Evolutionary conservation across 1,140 invertebrate species (phyloP).

Genomic region (Doryteuthis pealeii): DNA sequence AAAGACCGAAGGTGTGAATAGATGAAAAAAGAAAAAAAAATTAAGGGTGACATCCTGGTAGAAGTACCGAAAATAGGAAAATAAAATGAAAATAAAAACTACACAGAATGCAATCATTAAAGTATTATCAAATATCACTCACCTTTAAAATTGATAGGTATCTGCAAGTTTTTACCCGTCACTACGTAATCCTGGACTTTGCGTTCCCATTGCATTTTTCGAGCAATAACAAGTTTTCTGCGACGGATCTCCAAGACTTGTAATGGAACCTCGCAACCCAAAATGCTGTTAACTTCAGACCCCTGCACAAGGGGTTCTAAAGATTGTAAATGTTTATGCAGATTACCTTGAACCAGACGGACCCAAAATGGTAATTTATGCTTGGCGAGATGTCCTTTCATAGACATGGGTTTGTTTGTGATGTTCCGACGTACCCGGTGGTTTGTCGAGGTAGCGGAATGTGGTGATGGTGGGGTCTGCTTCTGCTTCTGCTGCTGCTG

Average conservation of each 20-base stretch:
- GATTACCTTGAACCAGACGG: background rate
- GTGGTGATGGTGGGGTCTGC: too few relatives aligned
- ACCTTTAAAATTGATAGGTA: conserved; percentile 41
- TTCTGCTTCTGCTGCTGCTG: too few relatives aligned
- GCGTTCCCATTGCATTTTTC: conserved; percentile 41
- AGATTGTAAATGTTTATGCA: background rate
- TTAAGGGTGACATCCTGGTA: too few relatives aligned
- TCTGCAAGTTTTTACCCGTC: conserved; percentile 32
- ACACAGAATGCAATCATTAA: too few relatives aligned
- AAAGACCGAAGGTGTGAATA: too few relatives aligned
- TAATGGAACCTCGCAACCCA: conserved; percentile 18
- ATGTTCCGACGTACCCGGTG: too few relatives aligned
- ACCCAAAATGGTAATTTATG: conserved; percentile 1
- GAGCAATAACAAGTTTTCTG: conserved; percentile 32
- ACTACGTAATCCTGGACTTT: conserved; percentile 36
- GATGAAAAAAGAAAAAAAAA: too few relatives aligned
- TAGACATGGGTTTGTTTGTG: background rate
- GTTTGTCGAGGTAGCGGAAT: too few relatives aligned
- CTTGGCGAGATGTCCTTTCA: conserved; percentile 1
- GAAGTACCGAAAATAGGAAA: too few relatives aligned
- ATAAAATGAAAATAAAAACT: too few relatives aligned
- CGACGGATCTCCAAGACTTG: conserved; percentile 34
- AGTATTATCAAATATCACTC: too few relatives aligned
- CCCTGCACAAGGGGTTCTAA: background rate
- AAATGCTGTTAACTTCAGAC: background rate